Percentiles rank a stretch among this genome's conserved stretches.
These are phyloP conservation scores for Lathamus discolor DNA, from an alignment of 2,113 vertebrate genomes.

Conservation along the genomic window DNA sequence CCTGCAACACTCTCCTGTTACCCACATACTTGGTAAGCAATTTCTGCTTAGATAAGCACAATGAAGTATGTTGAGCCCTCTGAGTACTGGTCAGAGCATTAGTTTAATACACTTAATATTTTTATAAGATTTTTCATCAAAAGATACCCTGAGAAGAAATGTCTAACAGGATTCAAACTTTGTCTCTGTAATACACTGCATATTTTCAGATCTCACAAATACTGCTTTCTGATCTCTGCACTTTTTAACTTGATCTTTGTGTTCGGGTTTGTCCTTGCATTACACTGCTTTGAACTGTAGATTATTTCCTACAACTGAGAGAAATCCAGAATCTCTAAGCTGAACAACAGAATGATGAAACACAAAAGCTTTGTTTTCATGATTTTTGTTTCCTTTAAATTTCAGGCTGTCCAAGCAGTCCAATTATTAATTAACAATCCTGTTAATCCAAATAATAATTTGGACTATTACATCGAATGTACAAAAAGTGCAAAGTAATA, in stretches of 20 bases:
- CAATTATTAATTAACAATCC: neutral
- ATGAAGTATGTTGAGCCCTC: neutral
- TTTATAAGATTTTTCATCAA: neutral
- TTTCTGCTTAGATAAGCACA: neutral
- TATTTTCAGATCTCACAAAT: neutral
- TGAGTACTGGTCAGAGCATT: neutral
- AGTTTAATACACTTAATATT: neutral
- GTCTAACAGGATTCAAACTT: neutral
- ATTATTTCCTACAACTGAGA: neutral
- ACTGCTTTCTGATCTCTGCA: neutral
- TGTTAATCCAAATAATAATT: neutral
- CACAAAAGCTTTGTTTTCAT: neutral
- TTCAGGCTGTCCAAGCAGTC: neutral
- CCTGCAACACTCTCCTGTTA: neutral
- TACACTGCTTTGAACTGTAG: neutral
- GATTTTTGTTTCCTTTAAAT: neutral
- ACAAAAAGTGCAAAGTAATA: neutral
- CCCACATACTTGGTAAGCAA: neutral
- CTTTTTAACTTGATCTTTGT: neutral
- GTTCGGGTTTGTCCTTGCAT: neutral
- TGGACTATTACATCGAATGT: rapidly evolving
- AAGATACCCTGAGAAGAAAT: neutral
- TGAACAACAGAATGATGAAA: neutral
- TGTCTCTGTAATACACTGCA: neutral
- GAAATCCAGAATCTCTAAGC: neutral